Percentiles rank a stretch among this genome's conserved stretches.
phyloP scores from a whole-genome alignment of 1,140 invertebrate genomes.

The Coelopa frigida region DNA sequence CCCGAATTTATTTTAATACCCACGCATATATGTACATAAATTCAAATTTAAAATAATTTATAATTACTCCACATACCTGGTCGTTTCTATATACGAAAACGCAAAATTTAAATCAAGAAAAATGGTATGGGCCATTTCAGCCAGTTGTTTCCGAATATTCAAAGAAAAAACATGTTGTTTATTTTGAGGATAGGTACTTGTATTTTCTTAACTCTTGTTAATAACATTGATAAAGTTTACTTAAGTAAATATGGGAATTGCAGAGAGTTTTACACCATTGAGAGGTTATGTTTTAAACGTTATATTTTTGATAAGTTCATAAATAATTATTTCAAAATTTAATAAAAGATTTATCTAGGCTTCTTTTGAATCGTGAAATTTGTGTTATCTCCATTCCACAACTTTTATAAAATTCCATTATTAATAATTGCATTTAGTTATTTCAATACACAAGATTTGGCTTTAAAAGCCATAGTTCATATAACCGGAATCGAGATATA shows the following conservation, averaged over 20 bases:
- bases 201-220: slow-evolving; percentile 15
- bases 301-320: slow-evolving; percentile 2
- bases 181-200: slow-evolving; percentile 18
- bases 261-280: slow-evolving; percentile 13
- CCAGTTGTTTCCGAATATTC: too few relatives aligned
- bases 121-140: too few relatives aligned
- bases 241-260: slow-evolving; percentile 11
- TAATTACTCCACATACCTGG: too few relatives aligned
- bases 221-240: slow-evolving; percentile 8
- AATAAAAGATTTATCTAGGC: slow-evolving; percentile 2
- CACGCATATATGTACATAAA: neutral
- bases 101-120: too few relatives aligned
- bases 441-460: too few relatives aligned
- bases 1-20: neutral
- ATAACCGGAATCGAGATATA: too few relatives aligned
- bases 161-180: slow-evolving; percentile 2
- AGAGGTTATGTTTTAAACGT: slow-evolving; percentile 7
- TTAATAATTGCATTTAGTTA: too few relatives aligned
- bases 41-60: neutral
- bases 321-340: slow-evolving; percentile 10
- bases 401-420: slow-evolving; percentile 3
- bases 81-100: too few relatives aligned
- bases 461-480: slow-evolving; percentile 5
- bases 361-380: slow-evolving; percentile 3
- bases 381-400: slow-evolving; percentile 3